These are phyloP conservation scores for Lepidostoma basale DNA, from an alignment of 1,140 invertebrate genomes.

Conservation along the genomic window DNA sequence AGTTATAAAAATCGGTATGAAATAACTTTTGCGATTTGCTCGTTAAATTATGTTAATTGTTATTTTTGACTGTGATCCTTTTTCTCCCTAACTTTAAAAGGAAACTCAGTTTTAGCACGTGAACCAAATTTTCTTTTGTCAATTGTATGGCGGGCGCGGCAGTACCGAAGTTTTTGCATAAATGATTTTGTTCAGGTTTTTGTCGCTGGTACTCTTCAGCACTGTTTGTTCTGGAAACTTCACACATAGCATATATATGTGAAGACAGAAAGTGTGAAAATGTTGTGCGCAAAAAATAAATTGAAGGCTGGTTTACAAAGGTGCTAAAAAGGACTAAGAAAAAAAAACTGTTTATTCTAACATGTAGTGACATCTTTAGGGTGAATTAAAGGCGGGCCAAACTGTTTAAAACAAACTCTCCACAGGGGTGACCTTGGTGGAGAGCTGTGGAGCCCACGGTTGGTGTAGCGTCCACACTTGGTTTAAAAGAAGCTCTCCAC, in stretches of 20 bases:
- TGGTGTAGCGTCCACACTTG: too few relatives aligned
- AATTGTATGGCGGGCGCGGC: neutral
- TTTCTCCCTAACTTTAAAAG: neutral
- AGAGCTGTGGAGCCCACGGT: too few relatives aligned
- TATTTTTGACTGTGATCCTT: neutral
- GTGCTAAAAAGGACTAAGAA: too few relatives aligned
- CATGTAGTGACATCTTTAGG: too few relatives aligned
- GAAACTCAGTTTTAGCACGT: neutral
- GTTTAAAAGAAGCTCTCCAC: too few relatives aligned
- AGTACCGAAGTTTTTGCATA: constrained; percentile 1
- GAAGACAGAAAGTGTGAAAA: neutral
- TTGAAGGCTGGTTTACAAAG: too few relatives aligned
- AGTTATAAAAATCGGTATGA: neutral
- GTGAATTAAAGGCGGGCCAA: too few relatives aligned
- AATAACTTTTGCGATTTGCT: neutral
- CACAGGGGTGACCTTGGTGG: too few relatives aligned
- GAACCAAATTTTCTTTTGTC: constrained; percentile 9
- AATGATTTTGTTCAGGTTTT: constrained; percentile 5
- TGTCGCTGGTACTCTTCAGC: neutral
- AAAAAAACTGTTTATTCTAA: too few relatives aligned
- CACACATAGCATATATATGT: neutral
- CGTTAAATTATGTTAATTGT: neutral
- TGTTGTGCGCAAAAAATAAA: too few relatives aligned
- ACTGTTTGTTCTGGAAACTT: neutral
- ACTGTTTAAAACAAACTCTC: too few relatives aligned